Base-by-base conservation (phyloP, 1,140 invertebrate genomes). In the Mercenaria mercenaria region DNA sequence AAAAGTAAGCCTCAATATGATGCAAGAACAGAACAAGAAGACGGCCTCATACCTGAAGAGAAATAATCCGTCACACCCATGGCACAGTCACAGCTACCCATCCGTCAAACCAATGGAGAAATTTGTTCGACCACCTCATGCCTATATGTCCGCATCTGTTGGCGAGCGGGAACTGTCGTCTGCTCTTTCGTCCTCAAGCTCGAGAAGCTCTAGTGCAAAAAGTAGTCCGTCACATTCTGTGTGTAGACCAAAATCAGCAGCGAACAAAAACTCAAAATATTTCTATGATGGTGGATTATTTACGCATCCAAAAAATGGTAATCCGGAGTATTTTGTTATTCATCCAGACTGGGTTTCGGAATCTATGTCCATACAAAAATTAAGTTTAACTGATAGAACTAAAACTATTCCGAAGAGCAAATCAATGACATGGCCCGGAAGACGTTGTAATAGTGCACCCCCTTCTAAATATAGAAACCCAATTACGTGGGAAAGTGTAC, bases 341-440 rank as follows among this genome's bases (percentile, higher is more conserved):
- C 92, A 95, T 56, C 94, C 94, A 0, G 94, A 95, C 64, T 95
- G 94, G 94, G 94, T 95, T 1, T 94, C 93, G 0, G 94, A 95
- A 77, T 89, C 91, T 39, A 92, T 94, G 86, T 91, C 94, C 4
- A 93, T 93, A 52, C 92, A 93, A 81, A 93, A 93, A 86, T 56
- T 93, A 13, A 93, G 88, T 74, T 77, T 93, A 43, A 90, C 79
- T 29, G 85, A 90, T 29, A 50, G 91, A 37, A 88, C 80, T 37
- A 83, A 80, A n/a, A 47, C 43, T 47, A 61, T 88, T 15, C 76
- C 86, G 61, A 88, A 81, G 20, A 69, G 85, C n/a, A 93, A 89
- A 61, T 86, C 95, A 93, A 76, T 81, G 59, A 93, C 93, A 20
- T 92, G 88, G 89, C 93, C 93, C 4, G 91, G 91, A 29, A 87